These are phyloP conservation scores for Phalanger gymnotis DNA, from an alignment of 2,797 vertebrate species.

Conservation along the genomic window DNA sequence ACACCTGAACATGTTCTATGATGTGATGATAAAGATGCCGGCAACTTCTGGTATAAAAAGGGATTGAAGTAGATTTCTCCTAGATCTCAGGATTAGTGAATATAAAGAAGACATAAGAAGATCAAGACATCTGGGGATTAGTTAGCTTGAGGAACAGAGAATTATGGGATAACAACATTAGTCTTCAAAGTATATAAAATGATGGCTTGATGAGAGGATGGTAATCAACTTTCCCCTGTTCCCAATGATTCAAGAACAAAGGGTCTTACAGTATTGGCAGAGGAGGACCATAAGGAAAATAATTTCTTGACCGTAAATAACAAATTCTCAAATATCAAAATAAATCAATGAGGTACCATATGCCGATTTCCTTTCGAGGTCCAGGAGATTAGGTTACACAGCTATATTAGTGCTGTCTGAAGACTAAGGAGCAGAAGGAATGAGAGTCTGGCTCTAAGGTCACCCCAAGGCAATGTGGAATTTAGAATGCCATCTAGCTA, in stretches of 20 bases:
- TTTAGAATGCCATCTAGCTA: not conserved
- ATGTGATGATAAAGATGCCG: fast-evolving
- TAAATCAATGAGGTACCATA: not conserved
- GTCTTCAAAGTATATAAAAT: not conserved
- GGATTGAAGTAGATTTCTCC: not conserved
- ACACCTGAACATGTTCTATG: not conserved
- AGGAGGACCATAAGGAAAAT: constrained; percentile 22
- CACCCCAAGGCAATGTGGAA: not conserved
- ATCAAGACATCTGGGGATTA: constrained; percentile 24
- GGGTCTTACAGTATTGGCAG: constrained; percentile 14
- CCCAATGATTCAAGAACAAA: constrained; percentile 50
- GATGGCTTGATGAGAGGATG: constrained; percentile 35
- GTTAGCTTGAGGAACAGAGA: constrained; percentile 22
- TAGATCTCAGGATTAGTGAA: not conserved
- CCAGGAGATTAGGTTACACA: constrained; percentile 16
- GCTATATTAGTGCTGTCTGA: not conserved
- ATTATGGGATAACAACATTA: not conserved
- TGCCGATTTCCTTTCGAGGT: not conserved
- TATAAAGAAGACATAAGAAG: not conserved
- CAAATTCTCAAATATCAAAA: constrained; percentile 28
- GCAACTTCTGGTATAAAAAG: not conserved
- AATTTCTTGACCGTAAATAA: constrained; percentile 28
- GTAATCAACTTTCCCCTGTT: constrained; percentile 19
- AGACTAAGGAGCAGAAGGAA: not conserved
- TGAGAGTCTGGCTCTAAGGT: not conserved